Evolutionary conservation across 1,140 invertebrate species (phyloP), one percentile per base, ranked within the genome.

Genomic region (Drosophila pandora): DNA sequence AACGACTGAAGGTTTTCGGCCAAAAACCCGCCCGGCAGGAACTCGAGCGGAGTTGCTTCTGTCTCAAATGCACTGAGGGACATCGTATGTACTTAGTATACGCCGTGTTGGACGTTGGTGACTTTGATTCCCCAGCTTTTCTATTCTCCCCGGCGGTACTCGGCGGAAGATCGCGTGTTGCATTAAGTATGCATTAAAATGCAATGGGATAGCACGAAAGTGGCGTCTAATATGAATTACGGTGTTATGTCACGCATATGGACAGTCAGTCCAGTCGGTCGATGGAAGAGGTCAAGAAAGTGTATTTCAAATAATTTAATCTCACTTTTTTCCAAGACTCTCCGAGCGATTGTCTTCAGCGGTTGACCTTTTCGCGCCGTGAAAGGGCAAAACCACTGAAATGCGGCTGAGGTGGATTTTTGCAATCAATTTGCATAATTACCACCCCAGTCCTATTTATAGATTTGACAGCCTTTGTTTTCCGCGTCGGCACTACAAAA

Each of bases 141-240:
- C 61, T 72, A 50, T 57, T 56, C 13, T 45, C 17, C 12, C 12
- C 10, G 50, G 34, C 10, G 50, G 34, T n/a, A 53, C 41, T 84
- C 8, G 13, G 17, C 17, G 1, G 13, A 43, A 43, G 41, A 43
- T 43, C 67, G 79, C 76, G 83, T 87, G 83, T 43, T 53, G 67
- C 71, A 88, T 87, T 88, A 79, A 82, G 67, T 64, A 87, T 79
- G 67, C 79, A 87, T 87, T 88, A 73, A 76, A 87, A 87, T 87
- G 82, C 82, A 87, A 62, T 68, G 54, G 76, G 57, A 71, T 60
- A 81, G 63, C 74, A 55, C 57, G 76, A 52, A 76, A 30, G 55
- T 22, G 62, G 17, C 21, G 28, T 52, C 39, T 50, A 34, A 64
- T 68, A 65, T 79, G 59, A 87, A 50, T 73, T 69, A 83, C 57